Evolutionary conservation across 2,888 invertebrate genomes (phyloP).

Genomic region (Drosophila mayaguana): DNA sequence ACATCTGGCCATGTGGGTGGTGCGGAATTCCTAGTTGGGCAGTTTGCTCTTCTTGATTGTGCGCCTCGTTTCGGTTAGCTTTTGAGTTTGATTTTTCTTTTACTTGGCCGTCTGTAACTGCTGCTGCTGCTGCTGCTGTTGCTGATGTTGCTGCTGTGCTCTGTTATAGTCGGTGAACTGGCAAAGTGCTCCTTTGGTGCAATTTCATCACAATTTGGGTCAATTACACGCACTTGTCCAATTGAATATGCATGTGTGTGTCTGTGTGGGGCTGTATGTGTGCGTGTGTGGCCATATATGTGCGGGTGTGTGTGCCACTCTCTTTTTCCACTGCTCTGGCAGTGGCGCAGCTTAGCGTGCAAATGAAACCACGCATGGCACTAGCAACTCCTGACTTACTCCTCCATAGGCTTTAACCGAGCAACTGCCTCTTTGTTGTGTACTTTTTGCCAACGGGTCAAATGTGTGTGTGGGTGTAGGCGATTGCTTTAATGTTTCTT

Average conservation of each 20-base stretch:
- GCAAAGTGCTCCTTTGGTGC: conserved; percentile 79
- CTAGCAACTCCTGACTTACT: conserved; percentile 14
- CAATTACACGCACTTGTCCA: conserved; percentile 81
- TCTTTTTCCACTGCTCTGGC: conserved; percentile 33
- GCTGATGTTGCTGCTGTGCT: conserved; percentile 11
- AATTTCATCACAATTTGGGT: conserved; percentile 82
- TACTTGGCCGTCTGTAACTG: conserved; percentile 40
- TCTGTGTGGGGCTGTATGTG: background rate
- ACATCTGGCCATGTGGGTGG: conserved; percentile 8
- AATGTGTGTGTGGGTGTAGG: conserved; percentile 5
- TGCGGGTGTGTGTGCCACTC: conserved; percentile 18
- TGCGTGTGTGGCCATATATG: conserved; percentile 4
- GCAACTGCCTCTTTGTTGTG: conserved; percentile 46
- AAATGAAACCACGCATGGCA: conserved; percentile 15
- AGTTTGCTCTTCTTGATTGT: conserved; percentile 55
- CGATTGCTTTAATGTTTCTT: conserved; percentile 25
- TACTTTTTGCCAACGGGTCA: conserved; percentile 1
- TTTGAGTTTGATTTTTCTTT: conserved; percentile 61
- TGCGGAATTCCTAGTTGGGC: conserved; percentile 34
- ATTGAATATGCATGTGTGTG: conserved; percentile 72
- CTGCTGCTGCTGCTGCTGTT: conserved; percentile 12
- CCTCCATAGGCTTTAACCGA: conserved; percentile 19
- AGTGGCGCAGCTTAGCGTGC: conserved; percentile 38
- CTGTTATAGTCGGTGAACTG: conserved; percentile 53
- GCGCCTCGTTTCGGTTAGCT: conserved; percentile 39